Conservation (phyloP, 2,797 vertebrate genomes). For the Mastacembelus armatus region DNA sequence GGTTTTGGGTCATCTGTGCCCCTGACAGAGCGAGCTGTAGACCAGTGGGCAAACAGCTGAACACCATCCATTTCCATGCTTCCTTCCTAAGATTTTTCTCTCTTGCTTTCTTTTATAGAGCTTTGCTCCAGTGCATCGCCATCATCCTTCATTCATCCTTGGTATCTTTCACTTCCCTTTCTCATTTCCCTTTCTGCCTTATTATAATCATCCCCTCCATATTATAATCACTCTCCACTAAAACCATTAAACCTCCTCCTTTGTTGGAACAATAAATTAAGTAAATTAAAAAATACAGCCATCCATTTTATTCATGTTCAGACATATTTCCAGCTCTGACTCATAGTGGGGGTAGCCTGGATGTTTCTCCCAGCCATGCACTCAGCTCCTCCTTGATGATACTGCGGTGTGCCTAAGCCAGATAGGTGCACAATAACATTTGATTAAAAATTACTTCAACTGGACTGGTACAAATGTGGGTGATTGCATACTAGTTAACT, state of each 20-base stretch:
- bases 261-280: conserved; percentile 60
- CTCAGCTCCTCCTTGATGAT: background rate
- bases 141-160: conserved; percentile 57
- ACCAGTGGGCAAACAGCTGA: conserved; percentile 69
- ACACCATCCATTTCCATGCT: conserved; percentile 59
- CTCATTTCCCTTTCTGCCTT: conserved; percentile 60
- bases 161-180: conserved; percentile 59
- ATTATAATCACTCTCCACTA: conserved; percentile 59
- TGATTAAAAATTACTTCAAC: background rate
- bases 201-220: conserved; percentile 55
- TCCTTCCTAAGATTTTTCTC: conserved; percentile 46
- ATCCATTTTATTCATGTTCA: conserved; percentile 40
- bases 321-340: conserved; percentile 30
- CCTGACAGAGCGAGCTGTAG: conserved; percentile 68
- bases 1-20: conserved; percentile 81
- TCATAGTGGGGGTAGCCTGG: conserved; percentile 2
- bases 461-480: background rate
- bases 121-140: conserved; percentile 39
- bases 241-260: conserved; percentile 58
- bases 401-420: background rate
- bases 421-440: background rate
- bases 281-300: conserved; percentile 30
- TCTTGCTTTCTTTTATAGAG: conserved; percentile 30
- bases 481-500: background rate
- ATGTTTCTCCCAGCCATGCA: conserved; percentile 8